Percentiles rank a stretch among this genome's conserved stretches.
phyloP scores from a whole-genome alignment of 2,113 vertebrate species.

The Myrmophylax atrothorax region DNA sequence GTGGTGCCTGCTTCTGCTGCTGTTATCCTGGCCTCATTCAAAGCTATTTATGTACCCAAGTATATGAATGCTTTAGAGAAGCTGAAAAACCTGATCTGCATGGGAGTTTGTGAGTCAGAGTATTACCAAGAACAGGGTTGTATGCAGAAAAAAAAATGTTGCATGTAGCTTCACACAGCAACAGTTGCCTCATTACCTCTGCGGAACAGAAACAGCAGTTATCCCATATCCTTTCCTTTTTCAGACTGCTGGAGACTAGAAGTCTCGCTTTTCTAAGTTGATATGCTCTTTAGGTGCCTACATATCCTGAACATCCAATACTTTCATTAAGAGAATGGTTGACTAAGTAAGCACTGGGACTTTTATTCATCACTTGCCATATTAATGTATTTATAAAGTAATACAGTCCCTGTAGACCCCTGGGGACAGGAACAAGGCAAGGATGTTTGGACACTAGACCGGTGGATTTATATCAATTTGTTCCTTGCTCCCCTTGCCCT shows the following conservation, averaged over 20 bases:
- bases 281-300: background rate
- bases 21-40: background rate
- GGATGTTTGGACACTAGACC: background rate
- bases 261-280: background rate
- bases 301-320: background rate
- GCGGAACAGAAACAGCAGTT: background rate
- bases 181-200: background rate
- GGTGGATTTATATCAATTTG: background rate
- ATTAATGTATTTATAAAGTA: background rate
- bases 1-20: background rate
- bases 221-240: background rate
- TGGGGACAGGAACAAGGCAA: background rate
- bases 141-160: background rate
- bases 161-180: background rate
- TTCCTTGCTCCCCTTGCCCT: background rate
- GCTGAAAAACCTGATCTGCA: background rate
- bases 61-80: background rate
- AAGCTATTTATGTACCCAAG: background rate
- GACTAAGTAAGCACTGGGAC: background rate
- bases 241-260: background rate
- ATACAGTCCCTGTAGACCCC: background rate
- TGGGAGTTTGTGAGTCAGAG: background rate
- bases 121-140: background rate
- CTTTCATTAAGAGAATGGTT: background rate
- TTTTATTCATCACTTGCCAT: background rate